Conservation (phyloP, 2,888 invertebrate species). For the Hemithea aestivaria region DNA sequence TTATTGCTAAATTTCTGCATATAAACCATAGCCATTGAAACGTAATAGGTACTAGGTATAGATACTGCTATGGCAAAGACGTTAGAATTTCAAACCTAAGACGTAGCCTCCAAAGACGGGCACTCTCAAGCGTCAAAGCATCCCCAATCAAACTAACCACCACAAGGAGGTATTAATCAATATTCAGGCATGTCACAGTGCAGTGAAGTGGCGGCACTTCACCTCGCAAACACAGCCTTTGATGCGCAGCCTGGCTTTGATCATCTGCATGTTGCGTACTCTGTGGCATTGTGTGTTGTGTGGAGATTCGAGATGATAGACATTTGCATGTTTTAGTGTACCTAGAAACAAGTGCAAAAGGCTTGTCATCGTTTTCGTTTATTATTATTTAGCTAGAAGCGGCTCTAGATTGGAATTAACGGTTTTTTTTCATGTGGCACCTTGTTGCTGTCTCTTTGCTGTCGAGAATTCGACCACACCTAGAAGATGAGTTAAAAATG, state of each 20-base stretch:
- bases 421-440: no score
- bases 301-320: slow-evolving; percentile 14
- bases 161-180: slow-evolving; percentile 22
- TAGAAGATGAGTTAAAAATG: no score
- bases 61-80: no score
- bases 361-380: no score
- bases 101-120: neutral
- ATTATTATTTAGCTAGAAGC: no score
- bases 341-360: no score
- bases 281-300: slow-evolving; percentile 19
- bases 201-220: slow-evolving; percentile 10
- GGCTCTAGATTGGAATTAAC: no score
- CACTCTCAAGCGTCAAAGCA: slow-evolving; percentile 1
- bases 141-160: slow-evolving; percentile 19
- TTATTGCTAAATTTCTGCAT: no score
- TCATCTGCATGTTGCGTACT: slow-evolving; percentile 22
- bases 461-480: no score
- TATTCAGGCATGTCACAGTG: slow-evolving; percentile 16
- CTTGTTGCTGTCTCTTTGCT: no score
- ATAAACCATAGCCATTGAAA: no score
- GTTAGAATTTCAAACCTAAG: slow-evolving; percentile 5
- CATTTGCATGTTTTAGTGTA: slow-evolving; percentile 7
- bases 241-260: slow-evolving; percentile 23
- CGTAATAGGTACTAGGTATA: no score
- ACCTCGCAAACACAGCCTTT: slow-evolving; percentile 21